Evolutionary conservation across 2,113 vertebrate species (phyloP).

Genomic region (Plestiodon gilberti): DNA sequence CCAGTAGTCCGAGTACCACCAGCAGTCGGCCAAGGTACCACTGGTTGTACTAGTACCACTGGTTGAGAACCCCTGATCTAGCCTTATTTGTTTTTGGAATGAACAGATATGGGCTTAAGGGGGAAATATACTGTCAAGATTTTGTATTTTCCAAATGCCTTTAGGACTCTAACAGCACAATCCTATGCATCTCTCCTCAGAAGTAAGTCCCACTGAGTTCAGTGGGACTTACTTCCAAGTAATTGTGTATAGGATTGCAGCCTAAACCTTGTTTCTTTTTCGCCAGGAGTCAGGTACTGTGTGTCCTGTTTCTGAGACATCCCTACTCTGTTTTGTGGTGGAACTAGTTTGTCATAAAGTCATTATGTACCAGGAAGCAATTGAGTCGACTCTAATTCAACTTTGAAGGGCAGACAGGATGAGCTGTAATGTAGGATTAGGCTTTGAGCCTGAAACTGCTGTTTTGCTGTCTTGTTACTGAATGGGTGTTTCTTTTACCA

Average conservation of each 20-base stretch:
- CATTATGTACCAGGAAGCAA: conserved; percentile 14
- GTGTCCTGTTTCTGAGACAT: conserved; percentile 31
- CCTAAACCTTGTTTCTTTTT: conserved; percentile 48
- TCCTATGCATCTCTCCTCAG: neutral
- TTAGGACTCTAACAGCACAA: neutral
- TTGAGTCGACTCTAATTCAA: conserved; percentile 31
- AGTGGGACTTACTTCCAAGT: neutral
- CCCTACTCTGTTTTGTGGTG: conserved; percentile 44
- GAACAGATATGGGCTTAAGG: neutral
- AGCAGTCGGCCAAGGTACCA: no score
- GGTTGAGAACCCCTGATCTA: no score
- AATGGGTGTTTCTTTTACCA: conserved; percentile 20
- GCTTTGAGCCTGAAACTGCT: conserved; percentile 32
- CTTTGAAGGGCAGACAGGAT: conserved; percentile 32
- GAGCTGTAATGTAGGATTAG: conserved; percentile 47
- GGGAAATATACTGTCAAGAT: conserved; percentile 55
- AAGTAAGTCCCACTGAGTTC: neutral
- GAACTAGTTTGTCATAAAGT: conserved; percentile 36
- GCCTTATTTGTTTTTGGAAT: conserved; percentile 31
- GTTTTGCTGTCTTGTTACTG: conserved; percentile 25
- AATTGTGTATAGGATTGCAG: neutral
- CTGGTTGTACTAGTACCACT: no score
- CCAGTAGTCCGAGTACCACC: no score
- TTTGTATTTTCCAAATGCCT: conserved; percentile 18
- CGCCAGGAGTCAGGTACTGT: conserved; percentile 30